These are phyloP conservation scores for Neotoma lepida DNA, from an alignment of 2,113 vertebrate species.

Conservation along the genomic window DNA sequence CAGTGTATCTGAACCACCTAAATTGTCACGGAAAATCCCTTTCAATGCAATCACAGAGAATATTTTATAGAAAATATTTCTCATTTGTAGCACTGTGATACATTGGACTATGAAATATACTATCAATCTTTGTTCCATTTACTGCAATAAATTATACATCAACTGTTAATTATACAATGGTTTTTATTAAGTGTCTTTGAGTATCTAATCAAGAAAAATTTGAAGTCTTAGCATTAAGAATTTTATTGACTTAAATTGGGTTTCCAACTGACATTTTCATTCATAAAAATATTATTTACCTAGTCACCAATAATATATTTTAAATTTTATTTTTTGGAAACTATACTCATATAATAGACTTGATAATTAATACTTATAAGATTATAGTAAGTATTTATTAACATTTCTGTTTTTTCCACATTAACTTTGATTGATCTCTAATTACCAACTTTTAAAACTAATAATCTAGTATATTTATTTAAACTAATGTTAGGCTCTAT, in stretches of 20 bases:
- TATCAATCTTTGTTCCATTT: background rate
- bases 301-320: background rate
- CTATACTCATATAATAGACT: background rate
- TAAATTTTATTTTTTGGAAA: background rate
- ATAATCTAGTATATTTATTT: background rate
- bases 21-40: fast-evolving
- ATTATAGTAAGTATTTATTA: background rate
- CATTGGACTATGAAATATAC: background rate
- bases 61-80: background rate
- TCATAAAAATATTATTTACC: background rate
- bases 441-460: background rate
- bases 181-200: background rate
- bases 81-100: background rate
- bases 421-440: background rate
- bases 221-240: background rate
- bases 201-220: background rate
- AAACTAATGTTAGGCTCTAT: background rate
- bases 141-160: background rate
- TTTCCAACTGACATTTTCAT: background rate
- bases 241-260: background rate
- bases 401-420: background rate
- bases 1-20: background rate
- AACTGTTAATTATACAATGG: background rate
- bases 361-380: background rate
- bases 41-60: background rate